Evolutionary conservation across 2,888 invertebrate genomes (phyloP), one percentile per base, ranked within the genome.

Genomic region (Drosophila maculinotata): DNA sequence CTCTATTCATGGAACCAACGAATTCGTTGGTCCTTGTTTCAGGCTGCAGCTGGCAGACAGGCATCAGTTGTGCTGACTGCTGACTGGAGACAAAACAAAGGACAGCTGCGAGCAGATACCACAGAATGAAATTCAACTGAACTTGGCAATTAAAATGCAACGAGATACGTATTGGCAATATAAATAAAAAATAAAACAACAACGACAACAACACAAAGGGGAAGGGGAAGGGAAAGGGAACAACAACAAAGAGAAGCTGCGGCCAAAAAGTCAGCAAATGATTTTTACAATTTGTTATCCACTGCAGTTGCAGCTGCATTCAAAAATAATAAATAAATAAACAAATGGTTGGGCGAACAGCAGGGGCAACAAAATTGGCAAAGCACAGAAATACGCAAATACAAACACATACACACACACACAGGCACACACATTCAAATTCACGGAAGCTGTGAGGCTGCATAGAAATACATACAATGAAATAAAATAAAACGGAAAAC

Each of bases 111-210:
- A 52, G 57, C 15, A 35, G 15, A 44, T 30, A 44, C 64, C 59
- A 48, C 67, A 63, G 51, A 74, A 63, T 66, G 15, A 49, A 72
- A 70, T 52, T 62, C 57, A 68, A 65, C 67, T 49, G 33, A 45
- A 39, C 42, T 64, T 77, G 68, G 70, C 81, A 83, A 80, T 83
- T 80, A 77, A 80, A 83, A 62, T 65, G 59, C 77, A 79, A 53
- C 72, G 44, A 60, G 44, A 54, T 38, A 53, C 39, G 35, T 26
- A 35, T 42, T 56, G 42, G 1, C 28, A 49, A 33, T n/a, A 10
- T 31, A 45, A 39, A 33, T 23, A 20, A 20, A 1, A 15, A 33
- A 42, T 6, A 7, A 9, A 10, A 17, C n/a, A n/a, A n/a, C n/a
- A n/a, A n/a, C n/a, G n/a, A n/a, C n/a, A n/a, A n/a, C n/a, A n/a